Evolutionary conservation across 2,888 invertebrate species (phyloP).

Genomic region (Actias luna): DNA sequence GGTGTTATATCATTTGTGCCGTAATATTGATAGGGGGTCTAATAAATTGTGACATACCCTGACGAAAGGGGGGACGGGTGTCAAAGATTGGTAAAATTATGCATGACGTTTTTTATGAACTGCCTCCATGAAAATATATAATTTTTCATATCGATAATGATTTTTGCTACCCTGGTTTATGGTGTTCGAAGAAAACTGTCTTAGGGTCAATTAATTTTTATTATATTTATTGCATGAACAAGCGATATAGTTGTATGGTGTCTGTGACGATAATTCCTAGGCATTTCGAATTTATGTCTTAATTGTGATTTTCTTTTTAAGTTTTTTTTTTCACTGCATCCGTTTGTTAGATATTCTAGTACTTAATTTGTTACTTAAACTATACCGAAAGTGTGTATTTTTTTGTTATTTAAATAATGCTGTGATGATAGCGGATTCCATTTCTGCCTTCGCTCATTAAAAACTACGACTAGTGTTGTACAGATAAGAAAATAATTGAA

Average conservation of each 20-base stretch:
- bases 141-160: not conserved
- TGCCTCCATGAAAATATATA: not conserved
- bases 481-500: too few species aligned
- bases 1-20: too few species aligned
- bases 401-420: not conserved
- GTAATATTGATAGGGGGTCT: too few species aligned
- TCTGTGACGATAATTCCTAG: conserved; percentile 67
- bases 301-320: conserved; percentile 36
- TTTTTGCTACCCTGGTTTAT: not conserved
- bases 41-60: too few species aligned
- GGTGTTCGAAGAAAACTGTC: not conserved
- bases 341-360: conserved; percentile 20
- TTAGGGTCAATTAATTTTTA: not conserved
- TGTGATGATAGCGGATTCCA: not conserved
- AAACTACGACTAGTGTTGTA: too few species aligned
- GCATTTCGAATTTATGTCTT: conserved; percentile 65
- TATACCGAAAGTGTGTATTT: not conserved
- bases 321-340: conserved; percentile 28
- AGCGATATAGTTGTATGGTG: conserved; percentile 44
- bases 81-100: too few species aligned
- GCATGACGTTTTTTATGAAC: too few species aligned
- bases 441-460: not conserved
- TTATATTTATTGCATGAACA: conserved; percentile 44
- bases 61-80: too few species aligned
- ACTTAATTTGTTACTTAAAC: not conserved